A percentile compares a stretch with the other conserved stretches of the same genome.
phyloP scores from a whole-genome alignment of 2,888 invertebrate species.

The Malthinus flaveolus region DNA sequence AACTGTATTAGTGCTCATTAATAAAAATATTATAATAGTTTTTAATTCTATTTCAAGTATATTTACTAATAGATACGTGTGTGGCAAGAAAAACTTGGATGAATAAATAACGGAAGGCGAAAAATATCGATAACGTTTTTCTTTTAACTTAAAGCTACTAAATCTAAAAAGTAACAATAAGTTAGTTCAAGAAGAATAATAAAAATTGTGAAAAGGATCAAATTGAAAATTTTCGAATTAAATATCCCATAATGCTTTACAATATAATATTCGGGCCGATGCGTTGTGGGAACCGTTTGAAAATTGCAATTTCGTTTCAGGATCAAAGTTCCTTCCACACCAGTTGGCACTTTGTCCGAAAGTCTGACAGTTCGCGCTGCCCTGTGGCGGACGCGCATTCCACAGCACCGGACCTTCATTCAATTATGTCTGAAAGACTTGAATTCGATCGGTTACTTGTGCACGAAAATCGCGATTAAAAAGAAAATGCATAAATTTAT shows the following conservation, averaged over 20 bases:
- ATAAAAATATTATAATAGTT: too few species aligned
- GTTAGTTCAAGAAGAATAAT: slow-evolving; percentile 19
- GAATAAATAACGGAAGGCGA: too few species aligned
- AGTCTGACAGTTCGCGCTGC: slow-evolving; percentile 40
- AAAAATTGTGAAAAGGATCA: slow-evolving; percentile 34
- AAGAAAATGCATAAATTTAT: slow-evolving; percentile 26
- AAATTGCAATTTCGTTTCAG: slow-evolving; percentile 54
- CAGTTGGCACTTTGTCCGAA: slow-evolving; percentile 50
- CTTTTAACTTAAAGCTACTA: too few species aligned
- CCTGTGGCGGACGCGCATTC: slow-evolving; percentile 37
- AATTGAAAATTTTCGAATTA: slow-evolving; percentile 46
- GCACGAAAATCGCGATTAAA: slow-evolving; percentile 25
- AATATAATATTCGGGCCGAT: slow-evolving; percentile 50
- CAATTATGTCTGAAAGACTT: slow-evolving; percentile 39
- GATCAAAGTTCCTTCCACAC: slow-evolving; percentile 54
- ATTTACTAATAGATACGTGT: too few species aligned
- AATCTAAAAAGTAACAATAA: too few species aligned
- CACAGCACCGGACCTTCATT: slow-evolving; percentile 39
- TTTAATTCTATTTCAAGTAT: too few species aligned
- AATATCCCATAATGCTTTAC: slow-evolving; percentile 50
- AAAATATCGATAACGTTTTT: too few species aligned
- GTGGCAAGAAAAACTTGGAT: too few species aligned
- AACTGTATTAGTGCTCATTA: too few species aligned
- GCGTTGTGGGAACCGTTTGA: slow-evolving; percentile 52
- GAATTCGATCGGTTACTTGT: slow-evolving; percentile 34